phyloP scores from a whole-genome alignment of 2,888 invertebrate species.

The Oligia latruncula region DNA sequence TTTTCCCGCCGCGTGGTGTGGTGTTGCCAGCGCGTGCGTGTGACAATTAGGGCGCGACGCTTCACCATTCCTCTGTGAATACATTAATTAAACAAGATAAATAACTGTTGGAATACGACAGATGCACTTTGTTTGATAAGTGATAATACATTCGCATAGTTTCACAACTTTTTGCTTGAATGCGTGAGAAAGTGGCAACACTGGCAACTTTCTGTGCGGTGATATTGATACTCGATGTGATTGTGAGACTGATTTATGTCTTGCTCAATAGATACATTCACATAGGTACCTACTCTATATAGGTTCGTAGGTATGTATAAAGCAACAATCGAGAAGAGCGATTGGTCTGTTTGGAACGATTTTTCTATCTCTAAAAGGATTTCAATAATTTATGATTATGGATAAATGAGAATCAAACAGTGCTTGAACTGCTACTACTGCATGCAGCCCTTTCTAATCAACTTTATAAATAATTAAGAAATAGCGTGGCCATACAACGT shows the following conservation, averaged over 20 bases:
- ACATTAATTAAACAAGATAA: constrained; percentile 70
- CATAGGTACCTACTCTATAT: background rate
- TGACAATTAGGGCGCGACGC: constrained; percentile 80
- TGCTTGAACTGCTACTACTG: background rate
- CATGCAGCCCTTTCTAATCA: constrained; percentile 19
- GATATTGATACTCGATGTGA: constrained; percentile 46
- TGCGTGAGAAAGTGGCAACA: constrained; percentile 59
- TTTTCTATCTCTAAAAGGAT: background rate
- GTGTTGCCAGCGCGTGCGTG: constrained; percentile 63
- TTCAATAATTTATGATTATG: background rate
- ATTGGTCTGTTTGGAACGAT: background rate
- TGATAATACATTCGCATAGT: constrained; percentile 55
- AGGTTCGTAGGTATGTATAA: background rate
- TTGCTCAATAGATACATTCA: constrained; percentile 10
- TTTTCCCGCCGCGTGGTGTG: constrained; percentile 58
- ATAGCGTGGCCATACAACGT: no score
- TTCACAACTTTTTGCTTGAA: constrained; percentile 56
- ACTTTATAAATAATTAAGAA: background rate
- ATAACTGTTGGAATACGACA: constrained; percentile 63
- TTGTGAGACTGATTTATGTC: constrained; percentile 39
- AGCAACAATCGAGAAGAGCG: background rate
- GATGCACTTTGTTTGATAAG: constrained; percentile 57
- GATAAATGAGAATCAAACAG: background rate
- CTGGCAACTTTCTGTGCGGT: constrained; percentile 49
- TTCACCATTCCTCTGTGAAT: constrained; percentile 63